Base-by-base conservation (phyloP, 2,888 invertebrate species). In the Calliphora vomitoria region DNA sequence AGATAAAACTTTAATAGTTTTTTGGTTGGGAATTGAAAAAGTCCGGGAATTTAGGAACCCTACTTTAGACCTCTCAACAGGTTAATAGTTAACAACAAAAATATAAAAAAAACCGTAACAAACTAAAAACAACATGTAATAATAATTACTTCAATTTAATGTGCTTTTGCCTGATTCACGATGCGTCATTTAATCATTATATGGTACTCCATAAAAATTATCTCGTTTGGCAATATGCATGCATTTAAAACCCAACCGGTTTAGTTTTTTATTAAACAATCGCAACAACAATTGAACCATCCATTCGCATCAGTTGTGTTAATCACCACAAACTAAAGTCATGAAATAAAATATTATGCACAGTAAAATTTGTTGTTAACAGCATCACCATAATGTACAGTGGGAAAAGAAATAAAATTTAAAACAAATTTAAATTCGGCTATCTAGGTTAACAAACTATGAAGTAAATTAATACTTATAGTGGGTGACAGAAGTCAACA, bases 181-280 rank as follows among this genome's bases (percentile, higher is more conserved):
- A 80, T 85, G 53, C 85, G 80, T 85, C 85, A 85, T 85, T 80
- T 62, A 55, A 44, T 80, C 47, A 64, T 60, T 31, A 53, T 66
- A 72, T 66, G 47, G 31, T 72, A 18, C 68, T 68, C 74, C 58
- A 84, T 58, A 55, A 79, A 66, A 71, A 71, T 64, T 10, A 69
- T 85, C 20, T 75, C 50, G 80, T 80, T 80, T 80, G 62, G 20
- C 20, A 80, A 80, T 68, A 75, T 62, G 18, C 58, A 58, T 60
- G 50, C 44, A 53, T 62, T 64, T 80, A 41, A 78, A 68, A 76
- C 31, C 13, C 31, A 85, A 85, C 85, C 80, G 80, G 85, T 85
- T 85, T 74, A 44, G 8, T 50, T n/a, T 82, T 20, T 47, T 62
- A 2, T 6, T 35, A 4, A 15, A 55, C 13, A 60, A 18, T 10